Conservation (phyloP, 2,113 vertebrate genomes). For the Nestor notabilis region DNA sequence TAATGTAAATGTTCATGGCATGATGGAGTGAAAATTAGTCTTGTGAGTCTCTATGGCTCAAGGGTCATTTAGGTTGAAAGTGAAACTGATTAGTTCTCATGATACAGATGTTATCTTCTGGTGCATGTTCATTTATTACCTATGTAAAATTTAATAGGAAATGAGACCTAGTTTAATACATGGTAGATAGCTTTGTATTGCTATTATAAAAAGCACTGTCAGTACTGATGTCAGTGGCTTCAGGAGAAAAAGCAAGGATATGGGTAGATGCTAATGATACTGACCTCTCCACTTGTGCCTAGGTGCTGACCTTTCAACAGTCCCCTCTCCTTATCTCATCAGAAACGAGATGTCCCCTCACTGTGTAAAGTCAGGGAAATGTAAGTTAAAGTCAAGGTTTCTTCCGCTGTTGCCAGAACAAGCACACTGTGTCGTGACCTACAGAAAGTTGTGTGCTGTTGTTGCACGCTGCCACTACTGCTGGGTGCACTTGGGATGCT, state of each 20-base stretch:
- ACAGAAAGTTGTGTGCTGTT: neutral
- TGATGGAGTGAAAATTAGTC: neutral
- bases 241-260: neutral
- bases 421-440: neutral
- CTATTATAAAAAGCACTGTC: neutral
- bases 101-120: neutral
- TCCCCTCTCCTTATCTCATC: neutral
- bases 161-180: neutral
- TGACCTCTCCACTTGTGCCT: neutral
- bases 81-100: neutral
- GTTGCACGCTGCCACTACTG: neutral
- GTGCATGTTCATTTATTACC: neutral
- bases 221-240: neutral
- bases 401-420: neutral
- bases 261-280: neutral
- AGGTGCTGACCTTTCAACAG: neutral
- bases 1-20: neutral
- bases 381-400: neutral
- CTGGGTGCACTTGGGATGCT: neutral
- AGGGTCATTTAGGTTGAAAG: neutral
- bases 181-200: neutral
- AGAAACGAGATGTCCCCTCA: neutral
- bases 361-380: neutral
- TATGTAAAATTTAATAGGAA: neutral
- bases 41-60: neutral